Conservation (phyloP, 2,888 invertebrate species). For the Patella ulyssiponensis region DNA sequence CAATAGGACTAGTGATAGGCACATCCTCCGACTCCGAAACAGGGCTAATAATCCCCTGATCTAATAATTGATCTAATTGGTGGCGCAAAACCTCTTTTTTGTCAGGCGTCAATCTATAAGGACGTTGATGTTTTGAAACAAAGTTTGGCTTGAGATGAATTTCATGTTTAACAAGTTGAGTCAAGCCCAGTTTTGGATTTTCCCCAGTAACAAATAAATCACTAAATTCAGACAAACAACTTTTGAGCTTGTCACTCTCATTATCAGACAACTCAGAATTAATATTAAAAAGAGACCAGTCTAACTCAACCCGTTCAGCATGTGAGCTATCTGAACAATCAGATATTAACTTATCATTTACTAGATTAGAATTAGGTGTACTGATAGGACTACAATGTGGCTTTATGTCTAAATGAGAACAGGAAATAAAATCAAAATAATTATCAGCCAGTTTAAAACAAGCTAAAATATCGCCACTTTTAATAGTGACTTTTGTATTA, state of each 20-base stretch:
- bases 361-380: too few relatives aligned
- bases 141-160: neutral
- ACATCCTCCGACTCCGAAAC: neutral
- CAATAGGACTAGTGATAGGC: conserved; percentile 16
- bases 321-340: too few relatives aligned
- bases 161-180: neutral
- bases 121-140: neutral
- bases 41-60: neutral
- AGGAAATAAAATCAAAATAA: neutral
- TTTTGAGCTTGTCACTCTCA: neutral
- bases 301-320: too few relatives aligned
- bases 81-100: neutral
- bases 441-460: neutral
- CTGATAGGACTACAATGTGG: too few relatives aligned
- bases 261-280: neutral
- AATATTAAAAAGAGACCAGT: neutral
- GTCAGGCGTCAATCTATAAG: neutral
- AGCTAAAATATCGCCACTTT: neutral
- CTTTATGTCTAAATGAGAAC: neutral
- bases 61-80: neutral
- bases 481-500: neutral
- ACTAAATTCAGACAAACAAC: neutral
- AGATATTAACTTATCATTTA: too few relatives aligned
- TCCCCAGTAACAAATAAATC: neutral
- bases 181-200: neutral